Conservation (phyloP, 2,888 invertebrate genomes). For the Scrobipalpa atriplicella region DNA sequence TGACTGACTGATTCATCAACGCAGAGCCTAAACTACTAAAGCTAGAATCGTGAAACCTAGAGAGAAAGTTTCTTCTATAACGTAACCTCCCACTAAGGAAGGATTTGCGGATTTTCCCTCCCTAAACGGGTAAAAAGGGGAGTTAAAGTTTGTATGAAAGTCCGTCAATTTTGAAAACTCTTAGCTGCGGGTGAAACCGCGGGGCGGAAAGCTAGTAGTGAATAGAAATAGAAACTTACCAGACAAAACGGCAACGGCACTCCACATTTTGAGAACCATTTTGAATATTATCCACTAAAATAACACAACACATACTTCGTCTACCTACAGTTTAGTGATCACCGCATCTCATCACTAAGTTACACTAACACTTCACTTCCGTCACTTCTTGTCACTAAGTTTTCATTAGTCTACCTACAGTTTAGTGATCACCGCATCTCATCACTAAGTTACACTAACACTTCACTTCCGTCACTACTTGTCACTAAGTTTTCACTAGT, state of each 20-base stretch:
- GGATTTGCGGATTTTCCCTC: no score
- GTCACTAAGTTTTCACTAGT: slow-evolving; percentile 28
- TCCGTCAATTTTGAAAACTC: no score
- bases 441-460: slow-evolving; percentile 41
- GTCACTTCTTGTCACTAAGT: slow-evolving; percentile 42
- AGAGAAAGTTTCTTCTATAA: no score
- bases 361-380: slow-evolving; percentile 43
- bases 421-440: slow-evolving; percentile 57
- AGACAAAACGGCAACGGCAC: slow-evolving; percentile 53
- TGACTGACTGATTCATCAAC: no score
- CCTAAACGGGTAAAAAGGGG: no score
- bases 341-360: slow-evolving; percentile 51
- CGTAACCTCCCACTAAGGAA: no score
- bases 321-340: slow-evolving; percentile 47
- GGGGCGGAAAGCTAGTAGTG: background rate
- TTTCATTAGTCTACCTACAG: slow-evolving; percentile 44
- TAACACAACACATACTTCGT: slow-evolving; percentile 64
- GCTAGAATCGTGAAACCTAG: no score
- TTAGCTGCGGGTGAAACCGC: no score
- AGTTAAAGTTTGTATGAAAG: no score
- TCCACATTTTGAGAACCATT: slow-evolving; percentile 68
- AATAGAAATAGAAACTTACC: slow-evolving; percentile 56
- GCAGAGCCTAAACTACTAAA: no score
- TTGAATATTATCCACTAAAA: slow-evolving; percentile 48
- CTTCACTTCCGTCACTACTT: slow-evolving; percentile 46